phyloP scores from a whole-genome alignment of 2,113 vertebrate genomes.

The Pagrus major region DNA sequence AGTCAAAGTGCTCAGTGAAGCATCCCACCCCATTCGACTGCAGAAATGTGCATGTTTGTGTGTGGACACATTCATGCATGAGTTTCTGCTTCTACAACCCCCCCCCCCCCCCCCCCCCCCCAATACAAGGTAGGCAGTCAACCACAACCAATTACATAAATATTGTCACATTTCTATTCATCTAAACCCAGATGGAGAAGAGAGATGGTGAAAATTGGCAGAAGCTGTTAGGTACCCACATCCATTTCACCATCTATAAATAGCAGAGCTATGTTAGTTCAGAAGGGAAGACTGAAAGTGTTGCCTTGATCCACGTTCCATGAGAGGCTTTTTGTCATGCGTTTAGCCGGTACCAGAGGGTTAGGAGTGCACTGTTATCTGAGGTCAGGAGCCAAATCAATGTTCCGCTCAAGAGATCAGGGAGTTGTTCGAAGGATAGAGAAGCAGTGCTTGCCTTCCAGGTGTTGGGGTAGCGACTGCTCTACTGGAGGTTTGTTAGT shows the following conservation, averaged over 20 bases:
- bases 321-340: constrained; percentile 55
- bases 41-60: constrained; percentile 61
- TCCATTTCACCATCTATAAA: constrained; percentile 64
- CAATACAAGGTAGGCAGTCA: constrained; percentile 48
- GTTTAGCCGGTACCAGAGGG: constrained; percentile 44
- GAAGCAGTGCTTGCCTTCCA: constrained; percentile 34
- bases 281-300: constrained; percentile 42
- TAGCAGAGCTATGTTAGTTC: constrained; percentile 68
- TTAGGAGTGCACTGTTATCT: constrained; percentile 40
- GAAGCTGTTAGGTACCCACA: constrained; percentile 71
- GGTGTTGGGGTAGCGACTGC: constrained; percentile 33
- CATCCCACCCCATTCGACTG: constrained; percentile 18
- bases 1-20: constrained; percentile 21
- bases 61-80: constrained; percentile 67
- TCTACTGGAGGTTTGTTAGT: constrained; percentile 84
- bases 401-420: constrained; percentile 49
- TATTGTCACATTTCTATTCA: constrained; percentile 38
- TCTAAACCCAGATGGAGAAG: constrained; percentile 57
- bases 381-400: constrained; percentile 48
- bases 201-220: constrained; percentile 53
- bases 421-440: constrained; percentile 47
- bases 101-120: constrained; percentile 23
- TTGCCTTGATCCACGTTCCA: constrained; percentile 53
- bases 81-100: constrained; percentile 50
- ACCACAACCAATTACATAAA: constrained; percentile 21